Conservation (phyloP, 2,113 vertebrate genomes). For the Toxotes jaculatrix region DNA sequence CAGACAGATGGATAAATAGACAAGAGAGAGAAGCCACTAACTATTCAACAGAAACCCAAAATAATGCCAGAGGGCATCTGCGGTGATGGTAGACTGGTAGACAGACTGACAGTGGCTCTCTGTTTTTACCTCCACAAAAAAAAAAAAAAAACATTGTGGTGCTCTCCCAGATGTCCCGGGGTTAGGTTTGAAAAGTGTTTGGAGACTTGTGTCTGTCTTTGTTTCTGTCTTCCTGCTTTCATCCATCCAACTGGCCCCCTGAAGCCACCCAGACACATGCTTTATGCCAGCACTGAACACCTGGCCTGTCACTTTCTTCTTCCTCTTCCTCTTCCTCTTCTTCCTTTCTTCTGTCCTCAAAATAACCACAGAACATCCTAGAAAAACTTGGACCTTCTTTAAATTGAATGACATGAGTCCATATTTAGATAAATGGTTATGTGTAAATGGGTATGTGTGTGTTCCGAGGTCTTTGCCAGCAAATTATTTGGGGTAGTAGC, state of each 20-base stretch:
- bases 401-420: no score
- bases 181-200: constrained; percentile 24
- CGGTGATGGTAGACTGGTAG: neutral
- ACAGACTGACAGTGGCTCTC: constrained; percentile 1
- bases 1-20: neutral
- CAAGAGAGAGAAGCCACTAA: no score
- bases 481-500: no score
- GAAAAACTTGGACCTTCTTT: no score
- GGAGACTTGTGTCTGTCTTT: constrained; percentile 24
- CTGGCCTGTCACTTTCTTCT: constrained; percentile 26
- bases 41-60: neutral
- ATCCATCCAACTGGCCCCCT: neutral
- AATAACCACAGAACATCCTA: neutral
- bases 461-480: no score
- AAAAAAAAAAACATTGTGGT: neutral
- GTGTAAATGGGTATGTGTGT: no score
- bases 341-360: no score
- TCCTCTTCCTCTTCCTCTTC: no score
- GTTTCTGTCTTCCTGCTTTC: constrained; percentile 9
- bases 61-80: neutral
- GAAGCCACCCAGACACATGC: constrained; percentile 18
- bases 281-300: neutral
- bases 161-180: neutral
- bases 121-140: neutral
- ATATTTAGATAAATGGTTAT: no score